Evolutionary conservation across 2,797 vertebrate genomes (phyloP).

Genomic region (Muscicapa comitata): DNA sequence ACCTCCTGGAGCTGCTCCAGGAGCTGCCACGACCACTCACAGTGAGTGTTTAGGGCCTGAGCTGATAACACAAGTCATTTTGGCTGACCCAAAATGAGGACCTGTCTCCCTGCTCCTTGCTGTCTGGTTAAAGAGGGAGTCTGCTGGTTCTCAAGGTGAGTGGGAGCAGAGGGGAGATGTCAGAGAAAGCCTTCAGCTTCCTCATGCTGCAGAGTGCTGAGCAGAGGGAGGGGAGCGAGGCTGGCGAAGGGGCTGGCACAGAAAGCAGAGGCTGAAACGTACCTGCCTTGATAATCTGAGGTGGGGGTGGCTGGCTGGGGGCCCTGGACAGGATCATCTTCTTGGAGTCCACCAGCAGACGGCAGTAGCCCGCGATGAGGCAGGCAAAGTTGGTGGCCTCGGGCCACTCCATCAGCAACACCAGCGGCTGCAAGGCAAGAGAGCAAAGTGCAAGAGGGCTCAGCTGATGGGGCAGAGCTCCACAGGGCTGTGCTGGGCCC

Average conservation of each 20-base stretch:
- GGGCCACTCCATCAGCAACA: slow-evolving; percentile 98
- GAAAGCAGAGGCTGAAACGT: slow-evolving; percentile 77
- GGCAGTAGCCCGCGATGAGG: slow-evolving; percentile 96
- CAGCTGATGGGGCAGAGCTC: neutral
- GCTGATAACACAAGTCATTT: neutral
- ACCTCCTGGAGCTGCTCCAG: neutral
- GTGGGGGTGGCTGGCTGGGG: slow-evolving; percentile 79
- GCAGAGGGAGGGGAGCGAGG: neutral
- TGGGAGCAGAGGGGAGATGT: neutral
- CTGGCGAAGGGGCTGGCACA: neutral
- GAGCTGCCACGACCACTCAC: neutral
- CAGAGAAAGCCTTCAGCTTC: neutral
- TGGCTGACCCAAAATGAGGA: neutral
- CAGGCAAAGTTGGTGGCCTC: slow-evolving; percentile 97
- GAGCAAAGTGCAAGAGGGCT: neutral
- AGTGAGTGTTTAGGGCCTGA: neutral
- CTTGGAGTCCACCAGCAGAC: slow-evolving; percentile 95
- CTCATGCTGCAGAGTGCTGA: neutral
- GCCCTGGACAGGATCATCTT: slow-evolving; percentile 89
- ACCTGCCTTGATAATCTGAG: slow-evolving; percentile 98
- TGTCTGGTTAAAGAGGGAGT: neutral
- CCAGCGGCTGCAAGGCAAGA: slow-evolving; percentile 83
- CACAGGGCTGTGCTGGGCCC: neutral
- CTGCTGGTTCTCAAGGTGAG: neutral
- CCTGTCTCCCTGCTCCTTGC: neutral